Conservation (phyloP, 2,797 vertebrate species). For the Notamacropus eugenii region DNA sequence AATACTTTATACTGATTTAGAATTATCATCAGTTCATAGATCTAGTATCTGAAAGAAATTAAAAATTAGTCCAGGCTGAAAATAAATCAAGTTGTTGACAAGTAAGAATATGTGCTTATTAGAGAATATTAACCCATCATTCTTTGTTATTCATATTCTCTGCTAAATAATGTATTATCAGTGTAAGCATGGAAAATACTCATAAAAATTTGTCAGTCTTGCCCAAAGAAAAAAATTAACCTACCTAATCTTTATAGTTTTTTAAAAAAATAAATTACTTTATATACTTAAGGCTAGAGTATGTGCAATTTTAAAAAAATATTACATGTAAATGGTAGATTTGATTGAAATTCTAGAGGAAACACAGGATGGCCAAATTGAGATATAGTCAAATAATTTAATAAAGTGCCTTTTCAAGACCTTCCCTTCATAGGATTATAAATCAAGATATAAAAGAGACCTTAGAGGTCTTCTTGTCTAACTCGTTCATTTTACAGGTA, state of each 20-base stretch:
- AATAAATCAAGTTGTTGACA: not conserved
- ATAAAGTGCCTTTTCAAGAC: not conserved
- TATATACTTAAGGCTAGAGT: not conserved
- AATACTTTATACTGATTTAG: not conserved
- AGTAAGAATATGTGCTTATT: not conserved
- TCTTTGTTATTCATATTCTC: not conserved
- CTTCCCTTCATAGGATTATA: not conserved
- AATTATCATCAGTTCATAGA: not conserved
- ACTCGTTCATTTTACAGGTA: not conserved
- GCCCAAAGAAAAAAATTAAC: not conserved
- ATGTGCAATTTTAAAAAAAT: not conserved
- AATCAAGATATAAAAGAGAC: not conserved
- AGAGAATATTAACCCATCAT: not conserved
- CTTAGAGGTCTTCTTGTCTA: not conserved
- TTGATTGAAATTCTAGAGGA: not conserved
- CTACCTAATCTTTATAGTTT: not conserved
- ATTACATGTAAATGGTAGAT: not conserved
- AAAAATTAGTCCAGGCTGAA: not conserved
- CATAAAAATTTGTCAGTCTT: not conserved
- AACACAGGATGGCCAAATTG: not conserved
- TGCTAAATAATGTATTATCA: not conserved
- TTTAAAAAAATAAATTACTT: not conserved
- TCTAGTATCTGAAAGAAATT: not conserved
- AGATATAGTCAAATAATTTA: not conserved
- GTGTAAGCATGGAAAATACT: not conserved